Evolutionary conservation across 2,113 vertebrate species (phyloP).

Genomic region (Stercorarius parasiticus): DNA sequence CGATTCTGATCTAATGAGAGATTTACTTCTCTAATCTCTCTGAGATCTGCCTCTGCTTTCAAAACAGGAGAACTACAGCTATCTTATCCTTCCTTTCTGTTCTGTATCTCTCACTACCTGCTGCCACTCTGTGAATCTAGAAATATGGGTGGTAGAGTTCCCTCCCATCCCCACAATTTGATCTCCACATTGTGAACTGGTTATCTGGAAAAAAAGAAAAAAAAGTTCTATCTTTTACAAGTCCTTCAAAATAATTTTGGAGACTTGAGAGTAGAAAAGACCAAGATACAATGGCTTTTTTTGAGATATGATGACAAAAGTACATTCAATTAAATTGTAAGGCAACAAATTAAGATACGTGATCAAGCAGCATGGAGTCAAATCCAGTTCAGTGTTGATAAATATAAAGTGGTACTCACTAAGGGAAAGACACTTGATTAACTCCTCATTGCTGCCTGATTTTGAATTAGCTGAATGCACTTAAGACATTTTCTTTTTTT

Average conservation of each 20-base stretch:
- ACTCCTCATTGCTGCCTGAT: not conserved
- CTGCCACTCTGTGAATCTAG: not conserved
- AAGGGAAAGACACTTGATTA: not conserved
- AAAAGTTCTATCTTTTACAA: not conserved
- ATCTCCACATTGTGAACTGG: not conserved
- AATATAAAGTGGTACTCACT: not conserved
- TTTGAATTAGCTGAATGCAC: conserved; percentile 6
- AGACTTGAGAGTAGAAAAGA: not conserved
- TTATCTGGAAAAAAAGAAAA: not conserved
- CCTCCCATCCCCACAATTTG: not conserved
- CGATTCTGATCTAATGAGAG: not conserved
- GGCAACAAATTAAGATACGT: not conserved
- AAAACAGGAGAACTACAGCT: not conserved
- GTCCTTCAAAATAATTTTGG: not conserved
- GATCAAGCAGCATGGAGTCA: not conserved
- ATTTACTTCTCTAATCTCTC: conserved; percentile 8
- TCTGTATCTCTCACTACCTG: not conserved
- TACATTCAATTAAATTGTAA: conserved; percentile 10
- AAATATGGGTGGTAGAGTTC: not conserved
- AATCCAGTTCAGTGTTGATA: not conserved
- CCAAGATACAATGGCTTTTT: not conserved
- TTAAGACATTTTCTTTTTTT: not conserved
- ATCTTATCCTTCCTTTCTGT: not conserved
- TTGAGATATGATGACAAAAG: not conserved
- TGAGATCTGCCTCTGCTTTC: not conserved